phyloP scores from a whole-genome alignment of 2,113 vertebrate species.

The Terrapene triunguis region DNA sequence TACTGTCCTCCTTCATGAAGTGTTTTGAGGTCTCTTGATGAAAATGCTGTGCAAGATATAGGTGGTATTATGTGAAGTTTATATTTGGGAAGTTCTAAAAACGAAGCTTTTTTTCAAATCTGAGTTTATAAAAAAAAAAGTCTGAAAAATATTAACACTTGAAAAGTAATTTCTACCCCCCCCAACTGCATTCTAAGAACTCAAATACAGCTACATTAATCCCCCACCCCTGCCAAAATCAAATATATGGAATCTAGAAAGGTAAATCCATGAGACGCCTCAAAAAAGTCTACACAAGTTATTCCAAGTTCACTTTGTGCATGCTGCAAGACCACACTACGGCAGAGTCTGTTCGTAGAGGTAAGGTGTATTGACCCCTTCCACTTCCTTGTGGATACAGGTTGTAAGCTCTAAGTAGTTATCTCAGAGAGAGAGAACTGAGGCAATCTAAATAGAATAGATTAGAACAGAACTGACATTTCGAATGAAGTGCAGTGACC shows the following conservation, averaged over 20 bases:
- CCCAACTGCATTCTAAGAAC: rapidly evolving
- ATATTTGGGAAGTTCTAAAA: neutral
- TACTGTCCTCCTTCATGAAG: neutral
- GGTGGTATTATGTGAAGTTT: neutral
- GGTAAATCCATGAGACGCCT: neutral
- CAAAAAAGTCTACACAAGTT: neutral
- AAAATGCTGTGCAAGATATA: neutral
- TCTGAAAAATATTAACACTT: neutral
- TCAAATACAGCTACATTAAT: neutral
- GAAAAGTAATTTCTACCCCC: neutral
- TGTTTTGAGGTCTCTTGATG: neutral
- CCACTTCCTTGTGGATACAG: neutral
- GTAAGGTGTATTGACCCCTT: neutral
- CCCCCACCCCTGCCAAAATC: neutral
- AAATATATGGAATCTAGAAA: neutral
- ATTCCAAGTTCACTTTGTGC: neutral
- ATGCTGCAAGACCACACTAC: neutral
- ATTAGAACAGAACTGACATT: neutral
- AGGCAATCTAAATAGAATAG: neutral
- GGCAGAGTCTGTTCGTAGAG: neutral
- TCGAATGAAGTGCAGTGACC: neutral
- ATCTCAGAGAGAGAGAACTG: neutral
- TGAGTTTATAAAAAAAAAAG: neutral
- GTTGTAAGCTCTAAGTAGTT: rapidly evolving
- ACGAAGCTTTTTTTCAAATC: neutral